A percentile compares a stretch with the other conserved stretches of the same genome.
These are phyloP conservation scores for Coregonus sp. DNA, from an alignment of 2,797 vertebrate species.

Conservation along the genomic window DNA sequence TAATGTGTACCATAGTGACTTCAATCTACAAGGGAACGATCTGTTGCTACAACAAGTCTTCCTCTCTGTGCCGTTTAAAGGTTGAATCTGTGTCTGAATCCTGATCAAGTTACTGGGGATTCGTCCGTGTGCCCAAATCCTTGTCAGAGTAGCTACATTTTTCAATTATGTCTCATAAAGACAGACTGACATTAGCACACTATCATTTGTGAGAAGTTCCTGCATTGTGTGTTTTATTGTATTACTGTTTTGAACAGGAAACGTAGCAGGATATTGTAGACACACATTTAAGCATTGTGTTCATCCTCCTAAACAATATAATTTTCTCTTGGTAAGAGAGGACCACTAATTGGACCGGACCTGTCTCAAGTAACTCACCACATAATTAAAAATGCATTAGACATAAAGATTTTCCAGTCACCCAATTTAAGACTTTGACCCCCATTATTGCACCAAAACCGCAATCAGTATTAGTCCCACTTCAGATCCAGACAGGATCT, in stretches of 20 bases:
- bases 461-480: constrained; percentile 55
- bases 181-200: not conserved
- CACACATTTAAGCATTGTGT: not conserved
- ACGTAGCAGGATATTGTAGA: not conserved
- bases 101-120: not conserved
- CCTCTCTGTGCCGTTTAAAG: not conserved
- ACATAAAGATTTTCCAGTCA: constrained; percentile 43
- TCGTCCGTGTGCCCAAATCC: not conserved
- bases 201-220: not conserved
- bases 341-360: constrained; percentile 31
- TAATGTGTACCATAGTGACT: not conserved
- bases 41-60: not conserved
- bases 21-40: not conserved
- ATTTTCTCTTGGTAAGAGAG: constrained; percentile 17
- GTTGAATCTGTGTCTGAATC: not conserved
- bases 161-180: not conserved
- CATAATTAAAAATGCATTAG: constrained; percentile 60
- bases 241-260: constrained; percentile 11
- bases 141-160: not conserved
- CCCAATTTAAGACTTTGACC: constrained; percentile 40
- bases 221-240: not conserved
- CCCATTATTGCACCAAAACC: constrained; percentile 43
- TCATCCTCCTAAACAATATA: constrained; percentile 9
- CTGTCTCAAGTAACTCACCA: constrained; percentile 45
- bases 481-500: constrained; percentile 41